Evolutionary conservation across 2,797 vertebrate genomes (phyloP).

Genomic region (Lates japonicus): DNA sequence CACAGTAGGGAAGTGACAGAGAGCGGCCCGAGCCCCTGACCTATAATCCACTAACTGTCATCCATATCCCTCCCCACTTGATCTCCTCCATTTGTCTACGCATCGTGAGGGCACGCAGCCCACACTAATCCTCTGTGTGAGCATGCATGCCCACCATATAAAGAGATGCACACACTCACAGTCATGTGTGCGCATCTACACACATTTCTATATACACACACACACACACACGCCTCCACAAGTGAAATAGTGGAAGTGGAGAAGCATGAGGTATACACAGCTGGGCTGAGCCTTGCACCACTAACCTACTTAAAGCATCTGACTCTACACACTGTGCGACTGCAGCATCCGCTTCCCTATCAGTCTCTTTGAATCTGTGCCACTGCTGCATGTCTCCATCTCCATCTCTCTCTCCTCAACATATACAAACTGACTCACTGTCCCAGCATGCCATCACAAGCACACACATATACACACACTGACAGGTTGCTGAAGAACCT

Average conservation of each 20-base stretch:
- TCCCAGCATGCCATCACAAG: slow-evolving; percentile 33
- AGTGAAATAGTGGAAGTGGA: slow-evolving; percentile 58
- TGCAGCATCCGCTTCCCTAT: slow-evolving; percentile 59
- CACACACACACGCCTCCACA: slow-evolving; percentile 26
- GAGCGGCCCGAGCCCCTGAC: slow-evolving; percentile 60
- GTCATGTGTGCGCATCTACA: slow-evolving; percentile 18
- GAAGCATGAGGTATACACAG: slow-evolving; percentile 70
- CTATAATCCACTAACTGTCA: slow-evolving; percentile 77
- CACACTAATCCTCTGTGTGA: slow-evolving; percentile 66
- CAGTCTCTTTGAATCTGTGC: slow-evolving; percentile 58
- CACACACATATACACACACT: slow-evolving; percentile 36
- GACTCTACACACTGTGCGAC: slow-evolving; percentile 45
- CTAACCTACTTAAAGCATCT: slow-evolving; percentile 80
- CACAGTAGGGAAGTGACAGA: slow-evolving; percentile 50
- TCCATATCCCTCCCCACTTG: slow-evolving; percentile 60
- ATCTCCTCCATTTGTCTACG: slow-evolving; percentile 75
- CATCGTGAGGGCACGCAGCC: slow-evolving; percentile 40
- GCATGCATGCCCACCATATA: slow-evolving; percentile 48
- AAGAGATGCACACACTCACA: slow-evolving; percentile 48
- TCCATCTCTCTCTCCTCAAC: slow-evolving; percentile 47
- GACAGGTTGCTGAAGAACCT: slow-evolving; percentile 51
- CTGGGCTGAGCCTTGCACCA: slow-evolving; percentile 69
- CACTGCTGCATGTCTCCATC: slow-evolving; percentile 46
- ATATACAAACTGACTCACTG: slow-evolving; percentile 56
- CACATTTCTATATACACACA: slow-evolving; percentile 13